Evolutionary conservation across 30 jellyfish, hydroid and myxozoan species (phyloP).

Genomic region (Aurelia aurita): DNA sequence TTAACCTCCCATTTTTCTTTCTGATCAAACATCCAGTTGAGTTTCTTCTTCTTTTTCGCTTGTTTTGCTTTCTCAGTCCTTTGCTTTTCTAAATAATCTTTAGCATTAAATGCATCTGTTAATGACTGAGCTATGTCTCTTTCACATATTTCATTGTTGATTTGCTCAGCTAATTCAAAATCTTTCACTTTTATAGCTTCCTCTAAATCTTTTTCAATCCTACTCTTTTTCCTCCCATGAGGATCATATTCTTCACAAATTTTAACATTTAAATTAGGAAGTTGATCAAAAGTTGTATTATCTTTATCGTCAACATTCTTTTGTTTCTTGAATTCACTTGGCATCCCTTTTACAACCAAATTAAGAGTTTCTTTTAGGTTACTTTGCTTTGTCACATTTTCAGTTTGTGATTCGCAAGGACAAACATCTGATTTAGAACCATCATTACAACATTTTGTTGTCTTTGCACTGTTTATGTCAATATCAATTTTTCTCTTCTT

Average conservation of each 20-base stretch:
- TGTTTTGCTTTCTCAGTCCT: conserved; percentile 20
- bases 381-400: background rate
- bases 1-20: conserved; percentile 91
- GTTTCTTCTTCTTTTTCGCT: conserved; percentile 63
- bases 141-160: conserved; percentile 74
- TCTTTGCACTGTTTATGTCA: background rate
- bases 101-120: conserved; percentile 57
- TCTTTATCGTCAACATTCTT: background rate
- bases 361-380: background rate
- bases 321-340: background rate
- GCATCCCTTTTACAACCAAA: background rate
- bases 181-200: conserved; percentile 76
- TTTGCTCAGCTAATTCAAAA: conserved; percentile 69
- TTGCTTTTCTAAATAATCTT: conserved; percentile 33
- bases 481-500: conserved; percentile 6
- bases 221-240: conserved; percentile 64
- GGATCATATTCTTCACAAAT: conserved; percentile 67
- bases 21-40: conserved; percentile 84
- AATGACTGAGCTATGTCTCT: conserved; percentile 58
- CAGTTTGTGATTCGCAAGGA: background rate
- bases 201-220: conserved; percentile 80
- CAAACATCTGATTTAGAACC: too few relatives aligned
- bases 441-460: too few relatives aligned
- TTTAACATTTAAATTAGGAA: conserved; percentile 23
- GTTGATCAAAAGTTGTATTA: background rate